phyloP scores from a whole-genome alignment of 2,797 vertebrate genomes.

The Halcyon chelicuti region DNA sequence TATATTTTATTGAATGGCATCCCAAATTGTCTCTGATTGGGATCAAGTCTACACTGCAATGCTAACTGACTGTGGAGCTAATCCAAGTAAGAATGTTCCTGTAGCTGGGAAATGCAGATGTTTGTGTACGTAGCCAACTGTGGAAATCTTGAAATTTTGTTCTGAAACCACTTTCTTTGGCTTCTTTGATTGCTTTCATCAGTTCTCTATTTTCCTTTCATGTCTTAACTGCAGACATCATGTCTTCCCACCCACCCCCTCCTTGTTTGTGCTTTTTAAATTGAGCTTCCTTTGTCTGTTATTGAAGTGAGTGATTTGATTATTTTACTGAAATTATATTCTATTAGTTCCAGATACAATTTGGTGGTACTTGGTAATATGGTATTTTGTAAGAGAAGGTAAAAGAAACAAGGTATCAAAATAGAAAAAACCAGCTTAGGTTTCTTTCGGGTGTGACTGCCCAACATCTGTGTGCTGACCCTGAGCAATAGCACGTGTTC shows the following conservation, averaged over 20 bases:
- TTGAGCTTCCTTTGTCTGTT: not conserved
- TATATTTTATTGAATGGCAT: not conserved
- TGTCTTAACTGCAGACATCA: not conserved
- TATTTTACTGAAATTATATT: not conserved
- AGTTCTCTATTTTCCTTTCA: not conserved
- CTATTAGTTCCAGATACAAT: not conserved
- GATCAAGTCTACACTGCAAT: not conserved
- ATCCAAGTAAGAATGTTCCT: not conserved
- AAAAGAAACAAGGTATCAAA: not conserved
- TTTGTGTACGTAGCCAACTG: not conserved
- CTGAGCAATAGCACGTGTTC: not conserved
- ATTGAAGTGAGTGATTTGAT: not conserved
- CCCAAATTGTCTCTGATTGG: not conserved
- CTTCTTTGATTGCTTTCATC: not conserved
- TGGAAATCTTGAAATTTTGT: not conserved
- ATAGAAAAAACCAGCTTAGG: not conserved
- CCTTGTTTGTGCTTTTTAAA: not conserved
- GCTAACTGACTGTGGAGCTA: not conserved
- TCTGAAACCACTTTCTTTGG: not conserved
- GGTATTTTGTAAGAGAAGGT: not conserved
- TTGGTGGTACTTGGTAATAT: not conserved
- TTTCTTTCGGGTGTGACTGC: not conserved
- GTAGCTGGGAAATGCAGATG: constrained; percentile 25
- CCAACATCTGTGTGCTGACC: not conserved
- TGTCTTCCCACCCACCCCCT: not conserved